These are phyloP conservation scores for Blennius ocellaris DNA, from an alignment of 2,113 vertebrate species.

Conservation along the genomic window DNA sequence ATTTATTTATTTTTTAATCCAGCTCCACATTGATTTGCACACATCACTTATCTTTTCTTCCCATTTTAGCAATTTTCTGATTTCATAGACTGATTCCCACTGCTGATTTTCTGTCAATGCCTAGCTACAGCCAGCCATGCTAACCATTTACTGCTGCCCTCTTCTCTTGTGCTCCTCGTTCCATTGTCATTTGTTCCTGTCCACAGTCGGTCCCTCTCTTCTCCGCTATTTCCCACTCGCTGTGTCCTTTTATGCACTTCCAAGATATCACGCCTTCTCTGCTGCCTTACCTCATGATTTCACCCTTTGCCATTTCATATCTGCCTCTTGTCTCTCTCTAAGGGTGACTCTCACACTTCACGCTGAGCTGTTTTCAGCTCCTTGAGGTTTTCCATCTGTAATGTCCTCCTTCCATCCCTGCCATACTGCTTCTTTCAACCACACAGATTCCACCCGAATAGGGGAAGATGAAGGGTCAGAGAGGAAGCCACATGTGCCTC, in stretches of 20 bases:
- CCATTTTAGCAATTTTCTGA: slow-evolving; percentile 19
- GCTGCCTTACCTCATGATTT: background rate
- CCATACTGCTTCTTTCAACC: slow-evolving; percentile 1
- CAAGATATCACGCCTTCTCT: slow-evolving; percentile 9
- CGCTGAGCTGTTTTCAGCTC: slow-evolving; percentile 33
- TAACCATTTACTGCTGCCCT: background rate
- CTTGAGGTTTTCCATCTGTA: slow-evolving; percentile 21
- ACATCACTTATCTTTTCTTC: slow-evolving; percentile 21
- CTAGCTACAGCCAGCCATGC: slow-evolving; percentile 15
- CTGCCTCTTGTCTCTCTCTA: slow-evolving; percentile 13
- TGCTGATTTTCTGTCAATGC: slow-evolving; percentile 23
- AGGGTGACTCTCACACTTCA: slow-evolving; percentile 24
- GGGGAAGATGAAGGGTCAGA: slow-evolving; percentile 7
- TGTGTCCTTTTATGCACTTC: slow-evolving; percentile 32
- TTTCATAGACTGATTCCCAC: slow-evolving; percentile 12
- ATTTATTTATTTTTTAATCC: background rate
- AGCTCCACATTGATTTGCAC: slow-evolving; percentile 16
- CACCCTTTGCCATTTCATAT: slow-evolving; percentile 4
- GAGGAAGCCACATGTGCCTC: slow-evolving; percentile 6
- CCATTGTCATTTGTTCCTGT: slow-evolving; percentile 15
- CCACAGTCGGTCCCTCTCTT: slow-evolving; percentile 29
- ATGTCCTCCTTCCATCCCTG: slow-evolving; percentile 11
- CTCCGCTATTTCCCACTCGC: slow-evolving; percentile 36
- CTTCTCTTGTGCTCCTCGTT: background rate
- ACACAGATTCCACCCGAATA: slow-evolving; percentile 22